These are phyloP conservation scores for Falco peregrinus DNA, from an alignment of 2,797 vertebrate species.

Conservation along the genomic window DNA sequence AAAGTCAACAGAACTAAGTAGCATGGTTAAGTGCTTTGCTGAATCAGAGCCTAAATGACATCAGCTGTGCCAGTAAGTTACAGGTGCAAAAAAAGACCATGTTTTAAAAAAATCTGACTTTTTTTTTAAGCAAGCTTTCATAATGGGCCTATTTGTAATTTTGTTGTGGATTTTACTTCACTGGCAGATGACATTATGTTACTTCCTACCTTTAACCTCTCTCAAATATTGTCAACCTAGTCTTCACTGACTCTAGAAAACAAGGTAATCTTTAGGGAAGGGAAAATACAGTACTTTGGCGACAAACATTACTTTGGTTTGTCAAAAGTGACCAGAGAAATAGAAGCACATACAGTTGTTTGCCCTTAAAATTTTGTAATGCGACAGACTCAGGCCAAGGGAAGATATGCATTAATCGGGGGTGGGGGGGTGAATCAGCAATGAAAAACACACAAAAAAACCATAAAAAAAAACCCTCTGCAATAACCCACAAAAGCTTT, in stretches of 20 bases:
- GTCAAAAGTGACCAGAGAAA: neutral
- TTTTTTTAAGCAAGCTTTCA: neutral
- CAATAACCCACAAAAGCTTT: neutral
- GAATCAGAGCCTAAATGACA: constrained; percentile 62
- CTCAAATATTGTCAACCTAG: neutral
- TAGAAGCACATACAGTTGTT: neutral
- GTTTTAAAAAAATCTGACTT: neutral
- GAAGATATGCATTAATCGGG: neutral
- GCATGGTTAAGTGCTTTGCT: constrained; percentile 60
- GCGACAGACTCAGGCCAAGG: neutral
- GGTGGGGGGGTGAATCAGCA: no score
- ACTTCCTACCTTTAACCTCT: neutral
- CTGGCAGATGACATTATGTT: neutral
- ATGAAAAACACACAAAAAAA: neutral
- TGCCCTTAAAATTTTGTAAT: neutral
- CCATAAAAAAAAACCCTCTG: neutral
- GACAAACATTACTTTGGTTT: neutral
- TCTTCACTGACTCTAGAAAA: neutral
- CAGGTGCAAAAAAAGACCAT: neutral
- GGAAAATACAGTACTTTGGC: neutral
- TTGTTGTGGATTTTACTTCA: neutral
- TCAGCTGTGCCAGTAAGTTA: constrained; percentile 59
- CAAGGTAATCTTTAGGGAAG: neutral
- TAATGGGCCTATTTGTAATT: neutral
- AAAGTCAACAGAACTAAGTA: constrained; percentile 56